Conservation (phyloP, 2,888 invertebrate species). For the Dusona sp. region DNA sequence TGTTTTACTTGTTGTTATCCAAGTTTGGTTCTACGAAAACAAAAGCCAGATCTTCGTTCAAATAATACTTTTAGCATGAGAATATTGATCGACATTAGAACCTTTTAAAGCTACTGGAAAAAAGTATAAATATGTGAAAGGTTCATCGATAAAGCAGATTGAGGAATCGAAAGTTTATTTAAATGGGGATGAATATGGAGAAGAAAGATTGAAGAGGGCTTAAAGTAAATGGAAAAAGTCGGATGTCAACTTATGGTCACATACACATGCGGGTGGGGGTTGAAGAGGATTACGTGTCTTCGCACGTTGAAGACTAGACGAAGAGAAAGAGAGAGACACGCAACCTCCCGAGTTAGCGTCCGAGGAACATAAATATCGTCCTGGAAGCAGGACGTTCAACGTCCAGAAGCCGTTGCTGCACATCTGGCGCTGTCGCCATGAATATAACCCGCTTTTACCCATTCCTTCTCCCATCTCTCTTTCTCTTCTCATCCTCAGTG, state of each 20-base stretch:
- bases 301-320: slow-evolving; percentile 62
- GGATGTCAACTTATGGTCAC: slow-evolving; percentile 24
- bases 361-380: slow-evolving; percentile 81
- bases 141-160: slow-evolving; percentile 3
- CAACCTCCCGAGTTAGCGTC: slow-evolving; percentile 78
- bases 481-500: slow-evolving; percentile 42
- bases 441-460: slow-evolving; percentile 76
- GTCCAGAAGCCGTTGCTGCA: slow-evolving; percentile 78
- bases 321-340: slow-evolving; percentile 51
- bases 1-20: not conserved
- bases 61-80: not conserved
- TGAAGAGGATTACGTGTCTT: slow-evolving; percentile 69
- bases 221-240: slow-evolving; percentile 24
- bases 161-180: slow-evolving; percentile 41
- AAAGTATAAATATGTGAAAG: slow-evolving; percentile 10
- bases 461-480: slow-evolving; percentile 44
- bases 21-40: not conserved
- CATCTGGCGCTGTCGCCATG: slow-evolving; percentile 82
- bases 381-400: slow-evolving; percentile 79
- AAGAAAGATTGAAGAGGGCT: slow-evolving; percentile 38
- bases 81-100: not conserved
- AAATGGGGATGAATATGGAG: slow-evolving; percentile 52
- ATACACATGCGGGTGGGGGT: slow-evolving; percentile 55
- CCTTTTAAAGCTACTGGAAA: not conserved
- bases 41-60: not conserved